Evolutionary conservation across 2,797 vertebrate genomes (phyloP).

Genomic region (Glossophaga mutica): DNA sequence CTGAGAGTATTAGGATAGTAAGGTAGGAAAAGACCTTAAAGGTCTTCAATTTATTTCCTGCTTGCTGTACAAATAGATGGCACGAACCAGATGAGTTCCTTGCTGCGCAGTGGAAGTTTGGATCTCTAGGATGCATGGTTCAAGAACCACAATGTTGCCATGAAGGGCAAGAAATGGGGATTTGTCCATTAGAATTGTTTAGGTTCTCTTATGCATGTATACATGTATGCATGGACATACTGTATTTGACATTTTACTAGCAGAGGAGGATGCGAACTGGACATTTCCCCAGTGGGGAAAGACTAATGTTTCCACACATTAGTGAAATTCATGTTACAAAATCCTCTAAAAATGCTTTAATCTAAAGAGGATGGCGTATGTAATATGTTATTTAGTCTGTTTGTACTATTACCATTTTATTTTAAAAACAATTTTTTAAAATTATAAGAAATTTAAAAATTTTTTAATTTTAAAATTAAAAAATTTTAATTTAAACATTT

Average conservation of each 20-base stretch:
- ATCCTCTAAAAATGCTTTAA: conserved; percentile 31
- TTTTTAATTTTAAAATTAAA: too few species aligned
- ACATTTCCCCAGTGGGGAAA: background rate
- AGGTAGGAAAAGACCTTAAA: conserved; percentile 15
- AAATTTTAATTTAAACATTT: too few species aligned
- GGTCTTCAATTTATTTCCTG: background rate
- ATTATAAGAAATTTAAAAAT: too few species aligned
- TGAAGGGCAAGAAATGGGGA: background rate
- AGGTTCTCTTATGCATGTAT: background rate
- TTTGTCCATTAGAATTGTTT: conserved; percentile 38
- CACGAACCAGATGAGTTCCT: conserved; percentile 13
- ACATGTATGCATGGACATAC: background rate
- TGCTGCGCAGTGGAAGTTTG: background rate
- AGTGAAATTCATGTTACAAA: background rate
- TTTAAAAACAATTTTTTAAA: background rate
- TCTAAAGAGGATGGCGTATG: background rate
- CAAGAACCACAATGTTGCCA: background rate
- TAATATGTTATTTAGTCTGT: background rate
- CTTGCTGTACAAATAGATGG: conserved; percentile 40
- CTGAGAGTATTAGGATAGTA: conserved; percentile 3
- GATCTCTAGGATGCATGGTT: background rate
- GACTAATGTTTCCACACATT: background rate
- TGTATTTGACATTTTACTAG: conserved; percentile 17
- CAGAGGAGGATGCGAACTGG: background rate
- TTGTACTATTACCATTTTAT: conserved; percentile 4